Base-by-base conservation (phyloP, 2,113 vertebrate species). In the Pitta sordida region DNA sequence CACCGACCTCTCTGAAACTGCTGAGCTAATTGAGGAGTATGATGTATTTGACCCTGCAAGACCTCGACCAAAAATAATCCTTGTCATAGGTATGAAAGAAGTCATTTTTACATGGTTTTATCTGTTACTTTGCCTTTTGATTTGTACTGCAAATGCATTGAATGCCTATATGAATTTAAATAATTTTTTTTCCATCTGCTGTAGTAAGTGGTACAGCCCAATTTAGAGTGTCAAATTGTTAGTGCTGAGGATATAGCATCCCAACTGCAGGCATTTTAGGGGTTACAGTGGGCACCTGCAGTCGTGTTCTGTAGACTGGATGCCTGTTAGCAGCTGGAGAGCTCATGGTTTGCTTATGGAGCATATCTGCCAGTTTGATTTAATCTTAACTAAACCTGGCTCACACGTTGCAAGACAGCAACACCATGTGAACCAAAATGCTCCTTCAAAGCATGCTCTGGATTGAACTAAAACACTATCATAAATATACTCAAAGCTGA, bases 11-110 rank as follows among this genome's bases (percentile, higher is more conserved):
- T 99, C 99, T 2, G 99, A 99, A 97, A 99, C 99, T 2, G 99
- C 99, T 3, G 99, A 99, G 96, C 98, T 99, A 59, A 99, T 99
- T 65, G 99, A 99, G 94, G 99, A 99, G 87, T 99, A 99, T 1
- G 99, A 99, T 58, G 99, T 99, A 44, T 99, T 99, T 41, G 99
- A 99, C 87, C 99, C 99, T 4, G 95, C 98, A 56, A 98, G 98
- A 93, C 98, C 99, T 3, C 97, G 98, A 48, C 99, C 99, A 62
- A 99, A 99, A 97, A 98, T 99, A 94, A 98, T 99, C 96, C 99
- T 99, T 27, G 98, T 99, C 86, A 99, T 99, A 92, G 99, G 99
- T 99, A 98, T 86, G 97, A 94, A 71, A 39, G 43, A 52, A 82
- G 43, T 68, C 5, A 15, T 64, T 91, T 83, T 58, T 39, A 52